These are phyloP conservation scores for Lepetodrilus schrolli DNA, from an alignment of 2,888 invertebrate species.

Conservation along the genomic window DNA sequence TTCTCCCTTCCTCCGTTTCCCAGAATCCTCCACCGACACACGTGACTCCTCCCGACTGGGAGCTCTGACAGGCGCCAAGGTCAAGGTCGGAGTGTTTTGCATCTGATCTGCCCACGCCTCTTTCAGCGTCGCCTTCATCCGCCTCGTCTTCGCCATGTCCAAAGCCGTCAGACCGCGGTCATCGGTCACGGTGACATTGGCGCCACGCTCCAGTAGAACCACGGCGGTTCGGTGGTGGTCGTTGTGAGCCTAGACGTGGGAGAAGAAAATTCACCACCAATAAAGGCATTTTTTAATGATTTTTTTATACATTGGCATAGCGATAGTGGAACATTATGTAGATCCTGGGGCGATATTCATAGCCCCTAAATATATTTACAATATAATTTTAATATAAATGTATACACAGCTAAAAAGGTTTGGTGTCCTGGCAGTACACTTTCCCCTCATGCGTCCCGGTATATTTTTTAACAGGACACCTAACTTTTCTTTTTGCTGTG, in stretches of 20 bases:
- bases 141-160: conserved; percentile 70
- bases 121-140: conserved; percentile 62
- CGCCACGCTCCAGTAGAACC: conserved; percentile 66
- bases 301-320: too few relatives aligned
- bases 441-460: too few relatives aligned
- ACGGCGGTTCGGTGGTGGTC: conserved; percentile 68
- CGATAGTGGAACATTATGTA: too few relatives aligned
- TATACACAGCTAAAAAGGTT: too few relatives aligned
- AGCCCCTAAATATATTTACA: too few relatives aligned
- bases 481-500: too few relatives aligned
- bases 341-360: too few relatives aligned
- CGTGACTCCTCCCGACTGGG: conserved; percentile 40
- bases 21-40: conserved; percentile 41
- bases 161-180: conserved; percentile 70
- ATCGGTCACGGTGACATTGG: conserved; percentile 69
- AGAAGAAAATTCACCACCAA: too few relatives aligned
- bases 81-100: conserved; percentile 46
- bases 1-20: conserved; percentile 55
- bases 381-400: too few relatives aligned
- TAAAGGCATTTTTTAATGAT: too few relatives aligned
- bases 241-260: conserved; percentile 73
- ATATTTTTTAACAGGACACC: too few relatives aligned
- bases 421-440: too few relatives aligned
- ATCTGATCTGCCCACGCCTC: conserved; percentile 69
- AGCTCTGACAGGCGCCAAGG: conserved; percentile 57